Conservation (phyloP, 2,888 invertebrate species). For the Stenchaetothrips biformis region DNA sequence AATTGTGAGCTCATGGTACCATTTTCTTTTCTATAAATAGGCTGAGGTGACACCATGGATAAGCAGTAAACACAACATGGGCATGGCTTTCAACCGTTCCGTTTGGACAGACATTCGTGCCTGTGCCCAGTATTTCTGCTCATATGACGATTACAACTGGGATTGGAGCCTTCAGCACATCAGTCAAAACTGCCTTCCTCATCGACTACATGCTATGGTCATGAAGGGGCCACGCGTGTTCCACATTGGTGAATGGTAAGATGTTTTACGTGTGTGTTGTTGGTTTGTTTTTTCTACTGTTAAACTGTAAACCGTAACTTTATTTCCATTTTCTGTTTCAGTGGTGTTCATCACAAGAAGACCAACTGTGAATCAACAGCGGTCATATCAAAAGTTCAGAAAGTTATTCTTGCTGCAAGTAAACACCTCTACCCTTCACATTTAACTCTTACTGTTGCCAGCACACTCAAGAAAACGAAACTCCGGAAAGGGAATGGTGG, state of each 20-base stretch:
- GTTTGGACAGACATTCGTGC: slow-evolving; percentile 80
- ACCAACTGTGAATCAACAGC: slow-evolving; percentile 82
- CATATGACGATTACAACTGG: slow-evolving; percentile 99
- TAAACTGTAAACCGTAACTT: neutral
- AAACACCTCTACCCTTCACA: slow-evolving; percentile 67
- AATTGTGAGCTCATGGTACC: neutral
- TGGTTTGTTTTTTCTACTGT: slow-evolving; percentile 28
- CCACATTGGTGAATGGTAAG: slow-evolving; percentile 97
- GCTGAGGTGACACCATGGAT: slow-evolving; percentile 92
- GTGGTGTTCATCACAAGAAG: slow-evolving; percentile 94
- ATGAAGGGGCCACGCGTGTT: slow-evolving; percentile 92
- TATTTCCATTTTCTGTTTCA: slow-evolving; percentile 47
- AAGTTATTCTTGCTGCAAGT: slow-evolving; percentile 65
- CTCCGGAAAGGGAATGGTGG: slow-evolving; percentile 91
- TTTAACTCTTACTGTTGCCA: slow-evolving; percentile 60
- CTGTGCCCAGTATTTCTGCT: slow-evolving; percentile 83
- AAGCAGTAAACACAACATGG: slow-evolving; percentile 98
- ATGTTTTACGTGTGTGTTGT: slow-evolving; percentile 34
- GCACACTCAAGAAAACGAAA: slow-evolving; percentile 66
- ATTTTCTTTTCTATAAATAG: slow-evolving; percentile 56
- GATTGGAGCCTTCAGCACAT: slow-evolving; percentile 94
- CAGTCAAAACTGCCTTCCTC: slow-evolving; percentile 73
- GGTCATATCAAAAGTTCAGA: slow-evolving; percentile 78
- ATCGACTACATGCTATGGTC: slow-evolving; percentile 79
- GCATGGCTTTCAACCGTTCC: slow-evolving; percentile 86